phyloP scores from a whole-genome alignment of 2,113 vertebrate species.

The Shinisaurus crocodilurus region DNA sequence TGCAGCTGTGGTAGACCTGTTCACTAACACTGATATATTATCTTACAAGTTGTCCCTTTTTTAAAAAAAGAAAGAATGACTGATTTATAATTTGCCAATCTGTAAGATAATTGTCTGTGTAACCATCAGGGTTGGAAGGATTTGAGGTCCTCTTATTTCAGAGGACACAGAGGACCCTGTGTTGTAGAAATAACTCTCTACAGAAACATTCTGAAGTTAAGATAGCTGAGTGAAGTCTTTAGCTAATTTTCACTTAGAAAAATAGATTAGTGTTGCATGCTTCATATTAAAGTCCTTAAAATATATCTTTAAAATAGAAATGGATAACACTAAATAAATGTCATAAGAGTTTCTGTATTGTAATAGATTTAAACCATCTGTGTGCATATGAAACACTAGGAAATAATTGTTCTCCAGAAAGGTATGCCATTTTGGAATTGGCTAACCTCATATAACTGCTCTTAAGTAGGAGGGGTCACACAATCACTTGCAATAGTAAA shows the following conservation, averaged over 20 bases:
- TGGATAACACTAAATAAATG: not conserved
- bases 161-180: not conserved
- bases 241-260: not conserved
- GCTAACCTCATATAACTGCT: not conserved
- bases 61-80: too few species aligned
- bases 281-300: not conserved
- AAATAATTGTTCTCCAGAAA: not conserved
- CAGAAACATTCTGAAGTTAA: not conserved
- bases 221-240: not conserved
- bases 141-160: too few species aligned
- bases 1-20: too few species aligned
- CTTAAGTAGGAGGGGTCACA: not conserved
- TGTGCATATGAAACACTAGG: not conserved
- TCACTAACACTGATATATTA: too few species aligned
- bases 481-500: not conserved
- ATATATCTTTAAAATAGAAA: not conserved
- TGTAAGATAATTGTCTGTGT: too few species aligned
- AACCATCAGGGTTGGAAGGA: too few species aligned
- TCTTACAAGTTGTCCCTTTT: too few species aligned
- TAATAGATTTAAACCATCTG: not conserved
- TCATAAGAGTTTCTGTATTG: not conserved
- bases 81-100: too few species aligned
- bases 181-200: not conserved
- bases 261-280: not conserved
- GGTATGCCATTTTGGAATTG: too few species aligned